Evolutionary conservation across 2,888 invertebrate species (phyloP).

Genomic region (Eledona agricola): DNA sequence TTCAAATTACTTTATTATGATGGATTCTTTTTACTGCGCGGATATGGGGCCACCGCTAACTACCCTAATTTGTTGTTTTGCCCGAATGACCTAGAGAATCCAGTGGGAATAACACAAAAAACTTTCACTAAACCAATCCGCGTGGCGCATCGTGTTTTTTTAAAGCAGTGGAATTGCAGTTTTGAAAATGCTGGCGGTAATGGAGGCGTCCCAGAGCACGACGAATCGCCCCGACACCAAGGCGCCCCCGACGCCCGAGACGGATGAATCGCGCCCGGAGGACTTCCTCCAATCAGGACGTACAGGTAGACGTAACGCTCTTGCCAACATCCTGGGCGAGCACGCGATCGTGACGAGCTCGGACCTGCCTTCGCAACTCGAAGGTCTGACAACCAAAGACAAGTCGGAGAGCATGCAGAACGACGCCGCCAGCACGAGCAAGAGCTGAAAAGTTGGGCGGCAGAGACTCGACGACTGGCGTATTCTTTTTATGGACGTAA

Average conservation of each 20-base stretch:
- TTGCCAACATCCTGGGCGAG: constrained; percentile 78
- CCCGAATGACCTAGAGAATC: no score
- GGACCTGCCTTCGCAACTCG: constrained; percentile 78
- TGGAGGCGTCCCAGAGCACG: constrained; percentile 57
- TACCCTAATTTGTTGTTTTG: no score
- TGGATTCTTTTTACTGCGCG: no score
- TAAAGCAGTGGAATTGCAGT: constrained; percentile 49
- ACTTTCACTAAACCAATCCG: no score
- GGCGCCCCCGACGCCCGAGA: constrained; percentile 44
- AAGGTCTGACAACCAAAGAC: constrained; percentile 70
- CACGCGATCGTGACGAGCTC: constrained; percentile 77
- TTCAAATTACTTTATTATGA: no score
- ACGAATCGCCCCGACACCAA: constrained; percentile 37
- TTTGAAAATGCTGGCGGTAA: constrained; percentile 62
- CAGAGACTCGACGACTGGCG: no score
- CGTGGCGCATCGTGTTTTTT: background rate
- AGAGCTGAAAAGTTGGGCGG: constrained; percentile 19
- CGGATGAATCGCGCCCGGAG: constrained; percentile 41
- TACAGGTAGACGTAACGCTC: constrained; percentile 87
- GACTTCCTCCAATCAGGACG: constrained; percentile 87
- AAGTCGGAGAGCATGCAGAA: constrained; percentile 12
- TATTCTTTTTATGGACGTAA: no score
- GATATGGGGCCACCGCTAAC: no score
- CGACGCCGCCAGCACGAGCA: constrained; percentile 15
- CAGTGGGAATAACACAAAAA: no score